Evolutionary conservation across 2,113 vertebrate species (phyloP), one percentile per base, ranked within the genome.

Genomic region (Scartelaos histophorus): DNA sequence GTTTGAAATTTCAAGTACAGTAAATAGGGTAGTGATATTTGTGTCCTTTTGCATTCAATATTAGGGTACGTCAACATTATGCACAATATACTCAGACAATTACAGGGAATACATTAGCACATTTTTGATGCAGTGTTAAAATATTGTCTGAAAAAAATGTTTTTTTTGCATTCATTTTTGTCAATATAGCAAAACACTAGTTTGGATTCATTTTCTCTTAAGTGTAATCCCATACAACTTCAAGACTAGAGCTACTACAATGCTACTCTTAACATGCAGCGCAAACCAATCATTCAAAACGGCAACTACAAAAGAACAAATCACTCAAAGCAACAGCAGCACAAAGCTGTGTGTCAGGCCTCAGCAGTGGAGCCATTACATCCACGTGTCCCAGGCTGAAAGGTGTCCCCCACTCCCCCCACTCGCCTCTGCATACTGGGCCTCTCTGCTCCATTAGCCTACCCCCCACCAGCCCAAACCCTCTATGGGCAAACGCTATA

Each of bases 361-460:
- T 54, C 35, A 25, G n/a, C 38, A 69, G 73, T 62, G 67, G 34
- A 71, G 71, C 74, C 56, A 75, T 79, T 74, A 80, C 19, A 66
- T 22, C 35, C 49, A n/a, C 71, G 66, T 70, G 15, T 13, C 47
- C 53, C 67, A 74, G 2, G 85, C 74, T 75, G 78, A 84, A 65
- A 69, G 62, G 57, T 61, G 58, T 61, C 15, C 73, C 54, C 5
- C 24, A 19, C 22, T 34, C 29, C 29, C 29, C 29, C 29, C 29
- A 2, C 22, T 70, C 51, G 3, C 21, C 69, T 46, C 35, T 29
- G 65, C 65, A 70, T 34, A 78, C n/a, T 15, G 53, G 25, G 70
- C 76, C 69, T 76, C 77, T 69, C 29, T 62, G 76, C 51, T 58
- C 80, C 74, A 85, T 82, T 78, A 88, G 75, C 62, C 80, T 66